These are phyloP conservation scores for Poecile montanus DNA, from an alignment of 2,797 vertebrate species.

Conservation along the genomic window DNA sequence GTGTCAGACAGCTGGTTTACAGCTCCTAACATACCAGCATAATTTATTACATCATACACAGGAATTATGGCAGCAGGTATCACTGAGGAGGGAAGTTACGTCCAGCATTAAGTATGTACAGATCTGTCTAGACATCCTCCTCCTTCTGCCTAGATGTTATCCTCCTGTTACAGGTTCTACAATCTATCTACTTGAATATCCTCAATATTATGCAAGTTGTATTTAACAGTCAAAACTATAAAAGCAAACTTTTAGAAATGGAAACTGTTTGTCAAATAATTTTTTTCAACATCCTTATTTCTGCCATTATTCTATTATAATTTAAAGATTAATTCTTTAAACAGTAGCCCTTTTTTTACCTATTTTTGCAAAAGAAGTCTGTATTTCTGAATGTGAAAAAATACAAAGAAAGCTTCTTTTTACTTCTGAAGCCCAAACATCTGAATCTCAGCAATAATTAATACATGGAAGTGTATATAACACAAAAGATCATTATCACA, in stretches of 20 bases:
- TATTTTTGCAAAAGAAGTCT: neutral
- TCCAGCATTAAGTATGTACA: neutral
- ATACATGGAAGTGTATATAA: neutral
- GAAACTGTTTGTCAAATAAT: neutral
- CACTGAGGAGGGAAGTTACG: neutral
- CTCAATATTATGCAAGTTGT: neutral
- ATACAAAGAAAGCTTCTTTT: neutral
- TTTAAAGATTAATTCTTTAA: neutral
- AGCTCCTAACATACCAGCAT: neutral
- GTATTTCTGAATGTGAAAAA: neutral
- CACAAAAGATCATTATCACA: slow-evolving; percentile 6
- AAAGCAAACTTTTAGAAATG: neutral
- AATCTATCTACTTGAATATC: neutral
- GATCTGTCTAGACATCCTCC: neutral
- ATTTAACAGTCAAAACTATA: neutral
- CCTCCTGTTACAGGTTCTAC: neutral
- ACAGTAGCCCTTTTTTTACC: neutral
- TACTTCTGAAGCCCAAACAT: neutral
- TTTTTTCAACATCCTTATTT: neutral
- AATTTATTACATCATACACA: neutral
- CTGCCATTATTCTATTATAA: neutral
- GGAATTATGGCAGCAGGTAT: neutral
- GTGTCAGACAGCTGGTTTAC: neutral
- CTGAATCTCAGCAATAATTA: slow-evolving; percentile 37
- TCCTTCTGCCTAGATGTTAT: neutral